These are phyloP conservation scores for Rhabdomys dilectus DNA, from an alignment of 2,113 vertebrate genomes.

Conservation along the genomic window DNA sequence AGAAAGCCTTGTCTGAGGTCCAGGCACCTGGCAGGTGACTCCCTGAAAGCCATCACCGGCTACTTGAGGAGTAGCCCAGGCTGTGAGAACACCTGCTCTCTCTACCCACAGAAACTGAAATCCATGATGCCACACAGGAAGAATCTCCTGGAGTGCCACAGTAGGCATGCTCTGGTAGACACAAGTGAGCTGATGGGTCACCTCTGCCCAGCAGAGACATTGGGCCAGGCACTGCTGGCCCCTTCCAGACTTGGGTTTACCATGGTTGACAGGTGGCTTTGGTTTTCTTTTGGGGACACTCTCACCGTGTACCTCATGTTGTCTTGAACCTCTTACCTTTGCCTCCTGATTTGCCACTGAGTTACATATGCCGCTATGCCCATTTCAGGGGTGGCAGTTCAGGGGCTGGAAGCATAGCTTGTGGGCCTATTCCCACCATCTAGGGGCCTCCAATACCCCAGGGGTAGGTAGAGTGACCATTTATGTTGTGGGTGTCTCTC, in stretches of 20 bases:
- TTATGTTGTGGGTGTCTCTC: not conserved
- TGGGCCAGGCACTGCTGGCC: not conserved
- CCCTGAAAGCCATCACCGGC: rapidly evolving
- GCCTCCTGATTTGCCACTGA: not conserved
- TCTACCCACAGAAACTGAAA: not conserved
- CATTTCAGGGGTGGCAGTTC: not conserved
- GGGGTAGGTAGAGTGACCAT: no score
- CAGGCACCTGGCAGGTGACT: not conserved
- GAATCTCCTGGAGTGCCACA: not conserved
- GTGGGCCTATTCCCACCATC: not conserved
- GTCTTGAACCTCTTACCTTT: not conserved
- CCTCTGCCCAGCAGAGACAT: not conserved
- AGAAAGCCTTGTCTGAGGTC: not conserved
- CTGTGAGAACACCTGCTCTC: not conserved
- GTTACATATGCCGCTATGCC: not conserved
- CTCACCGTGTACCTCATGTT: not conserved
- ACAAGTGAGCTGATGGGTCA: no score
- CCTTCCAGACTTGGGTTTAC: not conserved
- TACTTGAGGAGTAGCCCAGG: not conserved
- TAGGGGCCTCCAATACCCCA: not conserved
- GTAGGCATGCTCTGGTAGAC: not conserved
- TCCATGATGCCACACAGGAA: not conserved
- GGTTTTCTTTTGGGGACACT: not conserved
- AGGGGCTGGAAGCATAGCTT: not conserved
- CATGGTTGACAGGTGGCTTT: not conserved